Base-by-base conservation (phyloP, 2,888 invertebrate species). In the Ennomos quercinarius region DNA sequence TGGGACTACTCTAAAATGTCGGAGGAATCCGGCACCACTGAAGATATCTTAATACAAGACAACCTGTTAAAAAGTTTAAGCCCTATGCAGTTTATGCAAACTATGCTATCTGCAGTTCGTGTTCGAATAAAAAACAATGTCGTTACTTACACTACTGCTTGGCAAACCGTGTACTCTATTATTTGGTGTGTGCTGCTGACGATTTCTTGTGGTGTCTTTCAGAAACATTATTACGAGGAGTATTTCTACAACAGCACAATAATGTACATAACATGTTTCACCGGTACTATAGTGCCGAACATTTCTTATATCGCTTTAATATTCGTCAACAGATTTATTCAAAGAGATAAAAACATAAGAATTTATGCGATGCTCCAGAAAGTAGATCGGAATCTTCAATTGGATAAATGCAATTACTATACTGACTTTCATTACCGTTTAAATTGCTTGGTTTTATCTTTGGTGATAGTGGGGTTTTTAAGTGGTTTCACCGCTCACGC, bases 11-110 rank as follows among this genome's bases (percentile, higher is more conserved):
- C 10, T 0, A 57, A 47, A 50, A 61, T 61, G 64, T 9, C 38
- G n/a, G 43, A 40, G 5, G 12, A 45, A 10, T 34, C 38, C 12
- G 38, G 6, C 17, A 35, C 35, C 5, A 13, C 45, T 9, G 48
- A 60, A 10, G 54, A 51, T 10, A 38, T 27, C 3, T 27, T 50
- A 10, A 43, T 76, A 27, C 66, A 68, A 13, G 56, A 71, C 10
- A 70, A 67, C 58, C 66, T 80, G n/a, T 40, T 75, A 6, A 71
- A 70, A 61, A 68, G 71, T 59, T 76, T 81, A 13, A 61, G 65
- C n/a, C 68, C 71, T 4, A 45, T 74, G 9, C 60, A 75, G 37
- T 60, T 54, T 10, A 9, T 63, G 8, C 77, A 77, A 61, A 52
- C 50, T 0, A 17, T 78, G 47, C 42, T 81, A 10, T 78, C 73